These are phyloP conservation scores for Gallinago jamesoni DNA, from an alignment of 2,113 vertebrate species.

Conservation along the genomic window DNA sequence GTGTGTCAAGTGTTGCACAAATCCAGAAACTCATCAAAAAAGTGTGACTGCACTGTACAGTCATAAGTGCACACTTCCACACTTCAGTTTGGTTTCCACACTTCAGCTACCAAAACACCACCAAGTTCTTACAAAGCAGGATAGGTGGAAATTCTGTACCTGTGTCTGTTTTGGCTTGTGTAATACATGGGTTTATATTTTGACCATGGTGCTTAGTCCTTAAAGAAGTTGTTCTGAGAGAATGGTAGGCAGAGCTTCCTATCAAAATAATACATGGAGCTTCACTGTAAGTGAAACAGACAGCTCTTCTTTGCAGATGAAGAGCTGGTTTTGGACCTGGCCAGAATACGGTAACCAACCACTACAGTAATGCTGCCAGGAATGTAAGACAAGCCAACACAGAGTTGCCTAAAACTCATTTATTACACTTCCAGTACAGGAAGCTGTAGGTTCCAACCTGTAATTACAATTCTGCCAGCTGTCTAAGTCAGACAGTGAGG, in stretches of 20 bases:
- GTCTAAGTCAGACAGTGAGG: neutral
- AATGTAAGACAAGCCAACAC: neutral
- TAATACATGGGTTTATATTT: neutral
- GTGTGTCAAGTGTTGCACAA: neutral
- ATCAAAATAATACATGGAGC: neutral
- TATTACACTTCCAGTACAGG: neutral
- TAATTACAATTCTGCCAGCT: slow-evolving; percentile 12
- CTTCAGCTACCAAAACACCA: neutral
- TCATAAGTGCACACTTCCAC: neutral
- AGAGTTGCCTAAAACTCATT: neutral
- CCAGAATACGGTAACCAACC: neutral
- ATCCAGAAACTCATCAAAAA: neutral
- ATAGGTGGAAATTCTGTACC: neutral
- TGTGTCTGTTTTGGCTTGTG: neutral
- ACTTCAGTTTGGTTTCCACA: neutral
- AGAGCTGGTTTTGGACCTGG: neutral
- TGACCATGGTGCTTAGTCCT: neutral
- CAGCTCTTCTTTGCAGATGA: neutral
- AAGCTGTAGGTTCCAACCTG: neutral
- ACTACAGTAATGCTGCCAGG: neutral
- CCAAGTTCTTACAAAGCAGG: neutral
- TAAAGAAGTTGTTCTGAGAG: neutral
- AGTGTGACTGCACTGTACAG: neutral
- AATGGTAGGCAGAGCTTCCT: neutral
- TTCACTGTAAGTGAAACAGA: neutral